phyloP scores from a whole-genome alignment of 1,140 invertebrate species.

The Drosophila arizonae region DNA sequence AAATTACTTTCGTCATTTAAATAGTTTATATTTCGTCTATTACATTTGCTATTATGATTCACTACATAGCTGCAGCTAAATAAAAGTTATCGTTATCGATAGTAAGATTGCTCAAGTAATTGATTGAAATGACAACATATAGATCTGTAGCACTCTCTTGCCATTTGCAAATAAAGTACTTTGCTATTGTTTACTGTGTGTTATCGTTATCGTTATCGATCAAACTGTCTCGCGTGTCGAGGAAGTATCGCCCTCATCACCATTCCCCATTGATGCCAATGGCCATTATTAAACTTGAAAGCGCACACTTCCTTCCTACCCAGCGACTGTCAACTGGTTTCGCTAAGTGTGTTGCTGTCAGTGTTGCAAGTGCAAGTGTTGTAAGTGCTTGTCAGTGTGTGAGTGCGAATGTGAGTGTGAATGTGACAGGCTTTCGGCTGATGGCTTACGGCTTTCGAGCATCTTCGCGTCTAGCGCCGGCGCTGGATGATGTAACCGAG shows the following conservation, averaged over 20 bases:
- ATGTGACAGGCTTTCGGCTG: constrained; percentile 34
- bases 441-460: constrained; percentile 49
- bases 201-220: neutral
- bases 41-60: too few species aligned
- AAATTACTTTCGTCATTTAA: too few species aligned
- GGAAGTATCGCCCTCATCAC: constrained; percentile 15
- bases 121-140: too few species aligned
- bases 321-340: constrained; percentile 25
- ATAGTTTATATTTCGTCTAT: too few species aligned
- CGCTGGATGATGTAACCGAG: constrained; percentile 56
- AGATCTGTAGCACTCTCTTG: too few species aligned
- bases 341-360: neutral
- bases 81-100: too few species aligned
- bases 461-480: constrained; percentile 57
- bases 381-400: neutral
- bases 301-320: constrained; percentile 39
- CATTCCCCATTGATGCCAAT: constrained; percentile 33
- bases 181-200: neutral
- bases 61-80: too few species aligned
- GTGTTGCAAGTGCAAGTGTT: constrained; percentile 6
- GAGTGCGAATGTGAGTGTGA: constrained; percentile 43
- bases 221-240: neutral
- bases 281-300: constrained; percentile 45
- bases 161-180: neutral
- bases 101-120: too few species aligned